These are phyloP conservation scores for Numenius arquata DNA, from an alignment of 2,113 vertebrate genomes.

Conservation along the genomic window DNA sequence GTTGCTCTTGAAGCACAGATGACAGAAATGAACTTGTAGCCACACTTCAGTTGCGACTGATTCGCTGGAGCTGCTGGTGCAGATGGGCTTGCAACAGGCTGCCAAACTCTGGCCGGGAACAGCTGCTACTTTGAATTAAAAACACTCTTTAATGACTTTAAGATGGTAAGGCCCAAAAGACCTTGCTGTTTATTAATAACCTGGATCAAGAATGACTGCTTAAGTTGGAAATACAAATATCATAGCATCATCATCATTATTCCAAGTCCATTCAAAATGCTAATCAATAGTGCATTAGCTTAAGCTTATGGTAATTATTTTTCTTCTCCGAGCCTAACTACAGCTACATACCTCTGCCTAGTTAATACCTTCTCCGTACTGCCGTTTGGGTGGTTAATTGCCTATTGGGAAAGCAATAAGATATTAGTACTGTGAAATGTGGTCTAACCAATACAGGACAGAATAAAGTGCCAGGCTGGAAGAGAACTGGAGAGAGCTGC, in stretches of 20 bases:
- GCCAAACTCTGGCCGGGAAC: neutral
- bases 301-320: neutral
- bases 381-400: neutral
- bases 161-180: neutral
- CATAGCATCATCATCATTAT: neutral
- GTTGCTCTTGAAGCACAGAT: neutral
- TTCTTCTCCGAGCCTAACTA: neutral
- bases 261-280: neutral
- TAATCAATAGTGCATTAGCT: neutral
- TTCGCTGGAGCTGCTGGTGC: neutral
- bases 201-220: neutral
- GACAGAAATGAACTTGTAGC: neutral
- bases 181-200: neutral
- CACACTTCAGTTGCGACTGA: neutral
- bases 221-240: neutral
- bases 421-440: neutral
- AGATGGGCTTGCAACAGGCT: neutral
- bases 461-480: neutral
- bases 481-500: neutral
- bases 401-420: neutral
- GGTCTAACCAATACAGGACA: rapidly evolving
- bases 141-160: neutral
- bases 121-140: neutral
- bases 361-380: neutral
- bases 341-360: neutral